Percentiles rank a stretch among this genome's conserved stretches.
Evolutionary conservation across 2,888 invertebrate species (phyloP).

Genomic region (Orchestes rusci): DNA sequence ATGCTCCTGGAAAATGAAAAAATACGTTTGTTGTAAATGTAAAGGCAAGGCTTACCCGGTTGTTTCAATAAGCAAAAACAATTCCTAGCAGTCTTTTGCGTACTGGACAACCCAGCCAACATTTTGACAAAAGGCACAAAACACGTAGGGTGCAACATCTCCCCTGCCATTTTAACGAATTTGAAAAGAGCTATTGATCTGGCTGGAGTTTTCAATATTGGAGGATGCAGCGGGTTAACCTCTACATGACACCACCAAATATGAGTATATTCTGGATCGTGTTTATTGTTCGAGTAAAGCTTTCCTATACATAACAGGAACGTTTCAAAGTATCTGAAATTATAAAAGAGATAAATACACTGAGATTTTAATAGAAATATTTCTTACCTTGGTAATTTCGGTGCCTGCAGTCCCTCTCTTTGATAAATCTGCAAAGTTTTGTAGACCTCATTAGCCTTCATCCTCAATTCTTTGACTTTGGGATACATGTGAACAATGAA

Average conservation of each 20-base stretch:
- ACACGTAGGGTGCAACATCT: conserved; percentile 73
- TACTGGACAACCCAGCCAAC: conserved; percentile 73
- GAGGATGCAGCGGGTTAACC: conserved; percentile 40
- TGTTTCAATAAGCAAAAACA: conserved; percentile 72
- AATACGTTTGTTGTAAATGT: too few relatives aligned
- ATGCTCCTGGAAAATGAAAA: conserved; percentile 18
- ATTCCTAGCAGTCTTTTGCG: conserved; percentile 67
- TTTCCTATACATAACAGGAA: conserved; percentile 71
- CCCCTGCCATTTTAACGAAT: conserved; percentile 67
- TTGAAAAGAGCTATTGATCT: conserved; percentile 78
- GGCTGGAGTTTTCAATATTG: conserved; percentile 46
- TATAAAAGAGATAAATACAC: background rate
- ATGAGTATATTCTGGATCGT: conserved; percentile 59
- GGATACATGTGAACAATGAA: conserved; percentile 90
- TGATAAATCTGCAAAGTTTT: conserved; percentile 63
- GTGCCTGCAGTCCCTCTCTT: conserved; percentile 61
- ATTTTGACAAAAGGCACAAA: conserved; percentile 84
- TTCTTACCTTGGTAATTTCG: conserved; percentile 55
- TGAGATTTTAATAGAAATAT: background rate
- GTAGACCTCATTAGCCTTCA: conserved; percentile 83
- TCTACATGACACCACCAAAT: conserved; percentile 77
- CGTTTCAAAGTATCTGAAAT: conserved; percentile 64
- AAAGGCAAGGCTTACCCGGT: conserved; percentile 27
- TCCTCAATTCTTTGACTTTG: conserved; percentile 76
- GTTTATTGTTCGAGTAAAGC: conserved; percentile 70